Evolutionary conservation across 2,888 invertebrate species (phyloP).

Genomic region (Epicampocera succincta): DNA sequence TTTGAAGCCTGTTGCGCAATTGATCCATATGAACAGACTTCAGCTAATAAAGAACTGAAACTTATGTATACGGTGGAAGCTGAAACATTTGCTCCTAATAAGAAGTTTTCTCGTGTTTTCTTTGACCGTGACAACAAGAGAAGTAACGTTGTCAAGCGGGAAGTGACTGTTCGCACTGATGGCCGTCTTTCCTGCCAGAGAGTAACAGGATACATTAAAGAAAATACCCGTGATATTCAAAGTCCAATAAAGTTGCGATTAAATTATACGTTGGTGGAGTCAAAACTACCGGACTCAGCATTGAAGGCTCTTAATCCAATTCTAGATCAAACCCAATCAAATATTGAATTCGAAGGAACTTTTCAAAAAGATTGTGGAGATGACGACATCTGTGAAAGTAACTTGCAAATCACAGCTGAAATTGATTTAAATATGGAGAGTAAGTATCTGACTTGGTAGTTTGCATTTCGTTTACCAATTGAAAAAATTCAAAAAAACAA

Average conservation of each 20-base stretch:
- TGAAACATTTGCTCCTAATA: slow-evolving; percentile 88
- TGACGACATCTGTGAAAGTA: slow-evolving; percentile 93
- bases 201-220: slow-evolving; percentile 92
- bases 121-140: slow-evolving; percentile 85
- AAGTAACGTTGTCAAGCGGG: slow-evolving; percentile 85
- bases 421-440: slow-evolving; percentile 79
- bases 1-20: slow-evolving; percentile 93
- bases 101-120: slow-evolving; percentile 91
- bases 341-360: slow-evolving; percentile 90
- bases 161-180: slow-evolving; percentile 85
- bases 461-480: too few species aligned
- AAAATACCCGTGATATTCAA: slow-evolving; percentile 93
- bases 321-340: slow-evolving; percentile 92
- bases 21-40: slow-evolving; percentile 83
- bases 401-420: slow-evolving; percentile 86
- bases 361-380: slow-evolving; percentile 96
- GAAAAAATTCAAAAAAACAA: too few species aligned
- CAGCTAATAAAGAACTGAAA: slow-evolving; percentile 83
- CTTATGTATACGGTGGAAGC: slow-evolving; percentile 91
- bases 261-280: slow-evolving; percentile 90
- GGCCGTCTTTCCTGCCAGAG: slow-evolving; percentile 85
- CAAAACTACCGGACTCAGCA: slow-evolving; percentile 84
- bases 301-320: slow-evolving; percentile 85
- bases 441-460: slow-evolving; percentile 72
- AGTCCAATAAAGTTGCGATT: slow-evolving; percentile 92